phyloP scores from a whole-genome alignment of 2,113 vertebrate species.

The Glaucidium brasilianum region DNA sequence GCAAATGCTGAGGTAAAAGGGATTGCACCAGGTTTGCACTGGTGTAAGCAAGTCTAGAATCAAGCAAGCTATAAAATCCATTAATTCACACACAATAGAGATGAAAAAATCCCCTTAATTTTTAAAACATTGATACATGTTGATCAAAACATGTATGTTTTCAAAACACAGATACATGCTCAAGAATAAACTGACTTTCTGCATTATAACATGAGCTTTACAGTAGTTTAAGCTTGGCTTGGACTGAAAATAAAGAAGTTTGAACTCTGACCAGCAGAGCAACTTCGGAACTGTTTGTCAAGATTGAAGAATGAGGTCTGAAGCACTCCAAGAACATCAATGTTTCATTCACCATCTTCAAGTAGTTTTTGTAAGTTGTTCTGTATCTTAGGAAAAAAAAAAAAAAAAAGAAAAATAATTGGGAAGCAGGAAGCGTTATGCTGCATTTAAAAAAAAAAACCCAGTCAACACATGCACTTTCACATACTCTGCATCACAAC shows the following conservation, averaged over 20 bases:
- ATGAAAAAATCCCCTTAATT: slow-evolving; percentile 43
- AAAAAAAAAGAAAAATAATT: slow-evolving; percentile 20
- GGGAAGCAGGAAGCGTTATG: neutral
- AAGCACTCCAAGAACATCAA: neutral
- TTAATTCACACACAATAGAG: neutral
- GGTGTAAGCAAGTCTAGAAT: neutral
- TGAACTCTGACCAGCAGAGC: slow-evolving; percentile 74
- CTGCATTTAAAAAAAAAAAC: neutral
- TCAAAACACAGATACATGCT: slow-evolving; percentile 7
- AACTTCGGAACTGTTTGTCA: slow-evolving; percentile 27
- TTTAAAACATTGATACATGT: neutral
- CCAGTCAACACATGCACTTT: neutral
- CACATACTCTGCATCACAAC: neutral
- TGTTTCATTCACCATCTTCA: slow-evolving; percentile 78
- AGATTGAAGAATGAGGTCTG: slow-evolving; percentile 32
- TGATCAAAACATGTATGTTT: neutral
- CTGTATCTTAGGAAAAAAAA: slow-evolving; percentile 82
- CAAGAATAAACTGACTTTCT: slow-evolving; percentile 21
- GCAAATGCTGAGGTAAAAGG: slow-evolving; percentile 1
- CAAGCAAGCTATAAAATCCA: neutral
- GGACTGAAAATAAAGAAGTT: neutral
- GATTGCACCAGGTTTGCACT: neutral
- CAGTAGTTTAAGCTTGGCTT: slow-evolving; percentile 3
- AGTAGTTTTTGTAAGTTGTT: slow-evolving; percentile 87
- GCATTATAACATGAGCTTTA: slow-evolving; percentile 29